phyloP scores from a whole-genome alignment of 2,888 invertebrate genomes.

The Eristalis intricaria region DNA sequence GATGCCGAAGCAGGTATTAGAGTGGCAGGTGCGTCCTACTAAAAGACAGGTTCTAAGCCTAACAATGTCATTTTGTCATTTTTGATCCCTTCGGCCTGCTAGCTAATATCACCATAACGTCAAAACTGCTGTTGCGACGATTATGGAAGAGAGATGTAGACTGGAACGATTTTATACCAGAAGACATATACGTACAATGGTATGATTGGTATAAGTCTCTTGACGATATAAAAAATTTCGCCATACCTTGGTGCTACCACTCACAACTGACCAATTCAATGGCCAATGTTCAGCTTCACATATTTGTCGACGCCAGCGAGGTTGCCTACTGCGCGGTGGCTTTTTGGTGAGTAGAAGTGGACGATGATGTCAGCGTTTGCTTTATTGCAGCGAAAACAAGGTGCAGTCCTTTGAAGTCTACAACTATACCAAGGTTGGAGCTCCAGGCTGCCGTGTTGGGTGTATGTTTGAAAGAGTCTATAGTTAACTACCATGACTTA shows the following conservation, averaged over 20 bases:
- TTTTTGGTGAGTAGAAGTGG: conserved; percentile 11
- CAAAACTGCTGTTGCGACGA: too few relatives aligned
- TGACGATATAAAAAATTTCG: neutral
- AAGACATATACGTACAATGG: conserved; percentile 11
- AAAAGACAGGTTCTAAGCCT: too few relatives aligned
- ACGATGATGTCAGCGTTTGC: neutral
- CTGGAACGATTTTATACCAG: too few relatives aligned
- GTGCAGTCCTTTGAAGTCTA: neutral
- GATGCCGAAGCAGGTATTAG: too few relatives aligned
- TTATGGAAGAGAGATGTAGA: too few relatives aligned
- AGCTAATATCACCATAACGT: too few relatives aligned
- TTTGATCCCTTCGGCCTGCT: too few relatives aligned
- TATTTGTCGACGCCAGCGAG: conserved; percentile 15
- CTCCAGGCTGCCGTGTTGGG: too few relatives aligned
- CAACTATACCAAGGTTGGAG: too few relatives aligned
- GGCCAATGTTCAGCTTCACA: neutral
- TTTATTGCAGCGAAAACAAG: conserved; percentile 14
- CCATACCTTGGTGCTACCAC: conserved; percentile 16
- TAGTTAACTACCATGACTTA: neutral
- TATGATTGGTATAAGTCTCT: conserved; percentile 11
- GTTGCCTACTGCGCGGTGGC: conserved; percentile 17
- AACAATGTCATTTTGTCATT: too few relatives aligned
- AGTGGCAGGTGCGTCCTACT: too few relatives aligned
- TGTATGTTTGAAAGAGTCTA: conserved; percentile 12
- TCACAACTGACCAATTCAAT: neutral